Conservation (phyloP, 2,888 invertebrate genomes). For the Hoplodrina ambigua region DNA sequence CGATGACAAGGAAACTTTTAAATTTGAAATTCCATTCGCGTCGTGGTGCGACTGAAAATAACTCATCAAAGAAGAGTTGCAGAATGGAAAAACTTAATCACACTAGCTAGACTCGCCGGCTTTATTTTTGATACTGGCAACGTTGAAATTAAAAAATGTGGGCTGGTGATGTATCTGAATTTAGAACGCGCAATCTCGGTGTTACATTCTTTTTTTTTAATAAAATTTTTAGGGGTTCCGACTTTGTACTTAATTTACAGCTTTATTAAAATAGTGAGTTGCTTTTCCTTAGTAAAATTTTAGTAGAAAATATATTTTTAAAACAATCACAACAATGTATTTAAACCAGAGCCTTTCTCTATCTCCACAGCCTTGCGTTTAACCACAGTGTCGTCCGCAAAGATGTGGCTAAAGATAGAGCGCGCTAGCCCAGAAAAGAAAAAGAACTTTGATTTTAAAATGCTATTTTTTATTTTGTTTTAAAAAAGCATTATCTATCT, state of each 20-base stretch:
- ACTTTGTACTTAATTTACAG: neutral
- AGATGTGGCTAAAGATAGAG: constrained; percentile 42
- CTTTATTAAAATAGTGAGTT: neutral
- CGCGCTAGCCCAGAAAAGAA: constrained; percentile 23
- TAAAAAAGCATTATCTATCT: neutral
- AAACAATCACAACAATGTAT: constrained; percentile 2
- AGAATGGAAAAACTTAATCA: constrained; percentile 64
- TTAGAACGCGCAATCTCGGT: constrained; percentile 23
- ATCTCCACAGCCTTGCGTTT: constrained; percentile 1
- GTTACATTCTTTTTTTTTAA: constrained; percentile 22
- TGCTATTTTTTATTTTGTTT: neutral
- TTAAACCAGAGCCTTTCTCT: neutral
- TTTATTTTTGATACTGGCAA: constrained; percentile 52
- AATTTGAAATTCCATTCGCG: constrained; percentile 66
- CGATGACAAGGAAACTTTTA: constrained; percentile 65
- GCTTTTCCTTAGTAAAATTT: neutral
- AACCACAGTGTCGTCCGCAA: constrained; percentile 29
- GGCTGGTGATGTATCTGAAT: constrained; percentile 14
- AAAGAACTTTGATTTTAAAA: constrained; percentile 26
- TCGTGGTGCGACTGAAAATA: constrained; percentile 64
- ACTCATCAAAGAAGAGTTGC: constrained; percentile 68
- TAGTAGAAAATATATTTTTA: neutral
- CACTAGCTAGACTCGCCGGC: constrained; percentile 40
- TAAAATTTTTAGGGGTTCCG: neutral
- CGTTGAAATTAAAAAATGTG: constrained; percentile 41